Base-by-base conservation (phyloP, 35 echinoderm and acorn worm genomes). In the Acanthaster planci region DNA sequence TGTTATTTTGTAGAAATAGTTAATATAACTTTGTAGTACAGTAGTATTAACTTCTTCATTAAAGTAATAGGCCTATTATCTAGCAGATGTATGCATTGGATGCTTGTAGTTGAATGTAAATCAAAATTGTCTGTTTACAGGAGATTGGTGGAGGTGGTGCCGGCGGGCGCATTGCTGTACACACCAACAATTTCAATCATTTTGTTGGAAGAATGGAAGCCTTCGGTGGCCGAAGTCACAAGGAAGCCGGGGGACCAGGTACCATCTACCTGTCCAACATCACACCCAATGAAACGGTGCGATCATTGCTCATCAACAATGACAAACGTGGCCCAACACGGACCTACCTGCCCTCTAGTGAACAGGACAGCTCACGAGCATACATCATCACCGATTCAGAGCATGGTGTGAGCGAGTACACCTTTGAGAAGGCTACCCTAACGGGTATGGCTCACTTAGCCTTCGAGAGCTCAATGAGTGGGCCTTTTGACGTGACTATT, bases 111-210 rank as follows among this genome's bases (percentile, higher is more conserved):
- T n/a, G n/a, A n/a, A n/a, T n/a, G n/a, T n/a, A n/a, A n/a, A n/a
- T n/a, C 77, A 51, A 52, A 52, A 14, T 75, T 85, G 39, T 92
- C 50, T 32, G 10, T 19, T 16, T 29, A 55, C 67, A 91, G 93
- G 82, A 91, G 88, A 82, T 97, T 54, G 93, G 93, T 29, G 93
- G 93, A 56, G 93, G 93, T 3, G 93, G 93, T 67, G 78, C 85
- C 31, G 93, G 93, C 18, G 93, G 93, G 9, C 86, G 93, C 37
- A 86, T 97, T 16, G 89, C 89, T 1, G 67, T 97, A 35, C 89
- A 97, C 76, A 79, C 89, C 8, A 67, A 15, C 16, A 55, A 80
- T 8, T 21, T 50, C 38, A 85, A 92, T 75, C 79, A 32, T 10
- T 97, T 97, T 78, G 30, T 55, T 37, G 93, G 93, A 36, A 80